phyloP scores from a whole-genome alignment of 2,113 vertebrate species.

The Sciurus niger region DNA sequence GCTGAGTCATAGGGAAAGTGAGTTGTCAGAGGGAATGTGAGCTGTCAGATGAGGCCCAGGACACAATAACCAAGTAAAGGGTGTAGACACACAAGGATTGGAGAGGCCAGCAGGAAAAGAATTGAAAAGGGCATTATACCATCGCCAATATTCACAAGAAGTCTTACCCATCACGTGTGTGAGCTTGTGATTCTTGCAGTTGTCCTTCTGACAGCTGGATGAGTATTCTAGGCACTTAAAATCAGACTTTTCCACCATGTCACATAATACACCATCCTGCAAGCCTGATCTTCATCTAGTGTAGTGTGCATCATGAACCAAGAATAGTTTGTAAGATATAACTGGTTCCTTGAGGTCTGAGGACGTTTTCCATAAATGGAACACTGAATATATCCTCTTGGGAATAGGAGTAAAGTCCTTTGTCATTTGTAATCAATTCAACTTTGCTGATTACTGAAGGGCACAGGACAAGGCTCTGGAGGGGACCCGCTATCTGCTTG shows the following conservation, averaged over 20 bases:
- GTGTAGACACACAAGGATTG: not conserved
- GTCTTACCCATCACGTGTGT: not conserved
- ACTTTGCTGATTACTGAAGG: not conserved
- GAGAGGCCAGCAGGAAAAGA: not conserved
- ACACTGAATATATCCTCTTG: not conserved
- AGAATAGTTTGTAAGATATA: not conserved
- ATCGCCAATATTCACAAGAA: not conserved
- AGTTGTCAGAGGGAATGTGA: not conserved
- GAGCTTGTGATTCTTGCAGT: not conserved
- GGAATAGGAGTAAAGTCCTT: not conserved
- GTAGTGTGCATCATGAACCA: not conserved
- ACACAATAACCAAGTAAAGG: constrained; percentile 56
- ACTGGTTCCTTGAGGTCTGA: not conserved
- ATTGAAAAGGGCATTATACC: not conserved
- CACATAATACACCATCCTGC: not conserved
- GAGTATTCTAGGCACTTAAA: not conserved
- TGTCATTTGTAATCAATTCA: not conserved
- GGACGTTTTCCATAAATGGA: not conserved
- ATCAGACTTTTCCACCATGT: not conserved
- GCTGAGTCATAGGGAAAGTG: not conserved
- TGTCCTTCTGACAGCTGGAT: not conserved
- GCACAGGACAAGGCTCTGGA: not conserved
- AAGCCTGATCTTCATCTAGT: not conserved
- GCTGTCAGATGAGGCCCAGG: not conserved
- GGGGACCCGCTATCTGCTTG: not conserved